phyloP scores from a whole-genome alignment of 2,888 invertebrate species.

The Acheta domesticus region DNA sequence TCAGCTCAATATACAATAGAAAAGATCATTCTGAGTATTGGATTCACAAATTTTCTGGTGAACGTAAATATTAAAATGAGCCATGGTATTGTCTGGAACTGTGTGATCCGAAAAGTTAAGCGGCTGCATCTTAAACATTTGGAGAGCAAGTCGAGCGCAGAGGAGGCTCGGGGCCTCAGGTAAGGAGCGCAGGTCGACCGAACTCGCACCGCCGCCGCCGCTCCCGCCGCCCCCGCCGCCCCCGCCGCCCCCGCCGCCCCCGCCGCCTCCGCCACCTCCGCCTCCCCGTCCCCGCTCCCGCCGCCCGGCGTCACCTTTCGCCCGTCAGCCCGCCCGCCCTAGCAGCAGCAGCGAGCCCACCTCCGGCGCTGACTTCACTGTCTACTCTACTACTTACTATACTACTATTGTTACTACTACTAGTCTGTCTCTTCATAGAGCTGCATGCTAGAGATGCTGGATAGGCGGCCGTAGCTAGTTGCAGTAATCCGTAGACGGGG shows the following conservation, averaged over 20 bases:
- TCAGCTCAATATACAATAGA: no score
- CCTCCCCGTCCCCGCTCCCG: background rate
- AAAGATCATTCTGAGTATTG: no score
- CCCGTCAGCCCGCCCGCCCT: background rate
- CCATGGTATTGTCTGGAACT: no score
- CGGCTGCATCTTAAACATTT: no score
- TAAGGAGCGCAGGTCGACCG: background rate
- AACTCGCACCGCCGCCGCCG: background rate
- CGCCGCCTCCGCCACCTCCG: background rate
- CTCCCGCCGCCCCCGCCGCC: background rate
- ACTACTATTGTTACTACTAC: background rate
- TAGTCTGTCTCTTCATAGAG: background rate
- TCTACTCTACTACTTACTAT: background rate
- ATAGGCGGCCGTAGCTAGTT: background rate
- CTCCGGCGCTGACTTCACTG: background rate
- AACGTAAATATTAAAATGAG: no score
- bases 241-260: background rate
- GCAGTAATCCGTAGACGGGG: background rate
- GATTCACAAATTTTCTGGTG: no score
- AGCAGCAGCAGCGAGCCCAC: background rate
- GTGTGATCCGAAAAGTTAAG: no score
- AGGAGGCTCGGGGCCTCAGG: background rate
- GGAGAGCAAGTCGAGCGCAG: no score
- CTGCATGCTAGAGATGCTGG: constrained; percentile 24
- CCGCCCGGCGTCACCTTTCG: background rate